Base-by-base conservation (phyloP, 92 coral and sea anemone genomes). In the Desmophyllum pertusum region DNA sequence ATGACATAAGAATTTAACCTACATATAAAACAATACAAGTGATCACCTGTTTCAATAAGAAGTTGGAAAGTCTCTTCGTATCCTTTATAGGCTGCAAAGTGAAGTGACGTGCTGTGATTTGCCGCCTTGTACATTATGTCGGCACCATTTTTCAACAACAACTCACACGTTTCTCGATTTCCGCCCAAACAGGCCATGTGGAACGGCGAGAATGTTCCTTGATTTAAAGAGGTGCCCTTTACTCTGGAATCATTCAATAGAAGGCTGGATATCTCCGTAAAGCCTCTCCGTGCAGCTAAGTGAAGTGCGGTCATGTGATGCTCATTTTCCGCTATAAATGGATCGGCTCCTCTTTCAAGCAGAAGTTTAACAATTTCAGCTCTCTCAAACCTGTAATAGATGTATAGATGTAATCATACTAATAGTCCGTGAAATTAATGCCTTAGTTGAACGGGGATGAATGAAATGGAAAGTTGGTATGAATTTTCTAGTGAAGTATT, bases 331-430 rank as follows among this genome's bases (percentile, higher is more conserved):
- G 85, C 66, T 37, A 82, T 86, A 0, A 80, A 21, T 5, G 84
- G 76, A 73, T 91, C 92, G 23, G 95, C 95, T 38, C 88, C 88
- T 40, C 75, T 80, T 46, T 78, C 74, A 25, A 91, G 75, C 66
- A 91, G 73, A 14, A 85, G 57, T 52, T 73, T 70, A 36, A 76
- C 81, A 13, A 81, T 63, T 31, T 86, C 88, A 19, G 68, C 10
- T 46, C 88, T 50, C 37, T 89, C 77, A 63, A 69, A 81, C 62
- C 95, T 91, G 61, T 15, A 53, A 51, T 13, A 6, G 4, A 71
- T 17, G 4, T 41, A 70, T 7, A n/a, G n/a, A n/a, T n/a, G n/a
- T n/a, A n/a, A n/a, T n/a, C n/a, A n/a, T n/a, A n/a, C n/a, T n/a
- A 14, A 48, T 48, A 48, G 1, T 14, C 53, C 53, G 21, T 2